Base-by-base conservation (phyloP, 2,888 invertebrate genomes). In the Zele albiditarsus region DNA sequence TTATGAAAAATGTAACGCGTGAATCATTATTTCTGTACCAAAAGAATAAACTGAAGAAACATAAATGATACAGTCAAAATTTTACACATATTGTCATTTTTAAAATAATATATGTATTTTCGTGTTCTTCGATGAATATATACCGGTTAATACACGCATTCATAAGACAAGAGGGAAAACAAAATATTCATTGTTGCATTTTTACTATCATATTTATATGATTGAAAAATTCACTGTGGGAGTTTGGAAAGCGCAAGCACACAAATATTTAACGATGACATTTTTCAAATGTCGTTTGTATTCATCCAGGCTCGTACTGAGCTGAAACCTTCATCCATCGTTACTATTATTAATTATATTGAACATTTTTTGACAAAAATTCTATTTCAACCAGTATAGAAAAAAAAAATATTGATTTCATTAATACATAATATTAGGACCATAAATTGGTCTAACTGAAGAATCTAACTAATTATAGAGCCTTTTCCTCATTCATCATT, bases 81-180 rank as follows among this genome's bases (percentile, higher is more conserved):
- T 62, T 4, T n/a, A 62, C 28, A 62, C 31, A 31, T 31, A 62
- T 27, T 63, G 16, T 38, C 23, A 38, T 63, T 16, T 63, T 63
- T 38, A 63, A 63, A 63, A 63, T 63, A 63, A 20, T 33, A 5
- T 23, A 38, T 63, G 38, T 63, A 63, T 63, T 31, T 63, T 31
- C 6, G 10, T 53, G 4, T 20, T 53, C 8, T 3, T 20, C 20
- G 53, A 53, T 20, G 8, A 10, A 31, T 63, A 60, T 27, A 25
- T 3, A 60, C 16, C n/a, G 25, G 3, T 16, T n/a, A 33, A 10
- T 63, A 10, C 33, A 6, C 1, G 27, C 3, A 27, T 31, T 62
- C 16, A 28, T 31, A 20, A 5, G n/a, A 28, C 16, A 62, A 31
- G 0, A 58, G 20, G 20, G 20, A 25, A 27, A 25, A 25, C 8